Evolutionary conservation across 2,113 vertebrate species (phyloP).

Genomic region (Panurus biarmicus): DNA sequence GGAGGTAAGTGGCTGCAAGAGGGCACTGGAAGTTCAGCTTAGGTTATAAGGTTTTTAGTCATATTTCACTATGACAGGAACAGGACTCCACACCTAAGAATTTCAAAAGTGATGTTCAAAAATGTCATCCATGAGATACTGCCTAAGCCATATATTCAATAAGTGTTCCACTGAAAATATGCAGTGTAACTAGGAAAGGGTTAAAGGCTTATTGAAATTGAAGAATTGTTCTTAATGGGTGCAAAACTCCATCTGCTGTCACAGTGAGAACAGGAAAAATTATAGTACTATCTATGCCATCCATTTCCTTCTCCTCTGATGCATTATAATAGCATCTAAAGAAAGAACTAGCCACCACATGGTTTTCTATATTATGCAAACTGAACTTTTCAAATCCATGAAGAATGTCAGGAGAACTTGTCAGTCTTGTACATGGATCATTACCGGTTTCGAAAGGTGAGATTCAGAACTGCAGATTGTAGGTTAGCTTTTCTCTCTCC

Average conservation of each 20-base stretch:
- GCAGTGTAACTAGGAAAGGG: neutral
- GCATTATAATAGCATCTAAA: conserved; percentile 12
- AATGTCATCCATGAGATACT: neutral
- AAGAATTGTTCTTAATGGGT: neutral
- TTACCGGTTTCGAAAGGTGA: conserved; percentile 15
- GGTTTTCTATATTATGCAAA: conserved; percentile 6
- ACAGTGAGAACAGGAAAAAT: neutral
- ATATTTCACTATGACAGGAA: neutral
- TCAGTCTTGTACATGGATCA: neutral
- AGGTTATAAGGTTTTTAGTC: neutral
- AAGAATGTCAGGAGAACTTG: conserved; percentile 19
- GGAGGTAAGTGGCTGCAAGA: neutral
- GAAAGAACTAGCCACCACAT: neutral
- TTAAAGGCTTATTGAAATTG: neutral
- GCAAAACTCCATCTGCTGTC: conserved; percentile 23
- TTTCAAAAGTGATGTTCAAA: neutral
- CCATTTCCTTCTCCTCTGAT: conserved; percentile 3
- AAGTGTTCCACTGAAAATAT: neutral
- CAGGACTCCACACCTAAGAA: neutral
- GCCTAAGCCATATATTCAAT: neutral
- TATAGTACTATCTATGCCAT: neutral
- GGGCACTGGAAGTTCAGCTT: neutral
- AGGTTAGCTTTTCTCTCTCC: neutral
- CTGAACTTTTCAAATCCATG: conserved; percentile 33
- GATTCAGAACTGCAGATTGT: neutral